A percentile compares a stretch with the other conserved stretches of the same genome.
Conservation (phyloP, 2,888 invertebrate species). For the Habroteleia sp. region DNA sequence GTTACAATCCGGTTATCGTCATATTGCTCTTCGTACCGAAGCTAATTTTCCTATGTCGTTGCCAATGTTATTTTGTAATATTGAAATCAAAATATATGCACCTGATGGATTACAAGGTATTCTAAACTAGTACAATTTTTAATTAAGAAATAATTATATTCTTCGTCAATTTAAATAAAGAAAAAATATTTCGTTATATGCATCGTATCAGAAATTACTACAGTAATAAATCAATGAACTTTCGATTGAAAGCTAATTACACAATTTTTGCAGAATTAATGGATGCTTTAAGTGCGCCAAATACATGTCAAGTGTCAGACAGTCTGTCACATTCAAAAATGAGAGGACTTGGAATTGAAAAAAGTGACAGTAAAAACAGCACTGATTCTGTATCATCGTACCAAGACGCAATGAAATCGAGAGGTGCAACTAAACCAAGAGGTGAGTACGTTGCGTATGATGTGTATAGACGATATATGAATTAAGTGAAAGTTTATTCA, state of each 20-base stretch:
- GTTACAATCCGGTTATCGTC: conserved; percentile 97
- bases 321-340: conserved; percentile 87
- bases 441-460: conserved; percentile 67
- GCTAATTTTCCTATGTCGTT: conserved; percentile 99
- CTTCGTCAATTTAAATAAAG: too few relatives aligned
- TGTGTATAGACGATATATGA: conserved; percentile 32
- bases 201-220: too few relatives aligned
- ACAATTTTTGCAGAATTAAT: conserved; percentile 91
- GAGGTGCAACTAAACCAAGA: conserved; percentile 75
- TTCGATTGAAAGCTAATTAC: too few relatives aligned
- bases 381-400: conserved; percentile 72
- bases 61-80: conserved; percentile 99
- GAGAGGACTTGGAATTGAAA: conserved; percentile 97
- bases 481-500: conserved; percentile 52
- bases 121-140: too few relatives aligned
- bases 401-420: conserved; percentile 68
- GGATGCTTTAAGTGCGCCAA: conserved; percentile 97
- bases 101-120: conserved; percentile 97
- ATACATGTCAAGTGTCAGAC: conserved; percentile 78
- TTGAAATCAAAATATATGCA: conserved; percentile 99
- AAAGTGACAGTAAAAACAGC: conserved; percentile 83
- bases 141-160: too few relatives aligned
- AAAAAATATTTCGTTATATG: too few relatives aligned
- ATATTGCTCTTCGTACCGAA: conserved; percentile 98
- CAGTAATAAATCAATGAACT: too few relatives aligned